phyloP scores from a whole-genome alignment of 1,140 invertebrate genomes.

The Eufriesea mexicana region DNA sequence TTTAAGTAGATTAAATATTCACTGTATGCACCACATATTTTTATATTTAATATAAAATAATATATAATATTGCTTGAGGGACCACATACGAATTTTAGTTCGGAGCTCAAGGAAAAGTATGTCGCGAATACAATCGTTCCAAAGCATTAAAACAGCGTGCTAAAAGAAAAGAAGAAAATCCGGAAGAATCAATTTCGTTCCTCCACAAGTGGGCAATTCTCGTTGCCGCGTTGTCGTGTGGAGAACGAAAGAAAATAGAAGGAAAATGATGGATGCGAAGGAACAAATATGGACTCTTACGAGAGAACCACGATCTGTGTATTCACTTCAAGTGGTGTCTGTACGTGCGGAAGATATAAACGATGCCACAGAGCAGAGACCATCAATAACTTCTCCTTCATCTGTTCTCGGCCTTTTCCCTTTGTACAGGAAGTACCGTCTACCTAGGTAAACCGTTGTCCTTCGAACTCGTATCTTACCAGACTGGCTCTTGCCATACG shows the following conservation, averaged over 20 bases:
- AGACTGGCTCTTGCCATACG: neutral
- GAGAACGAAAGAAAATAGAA: constrained; percentile 54
- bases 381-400: constrained; percentile 75
- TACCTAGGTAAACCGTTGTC: constrained; percentile 53
- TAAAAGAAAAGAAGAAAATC: neutral
- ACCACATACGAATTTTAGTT: no score
- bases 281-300: constrained; percentile 49
- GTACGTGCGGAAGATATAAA: constrained; percentile 76
- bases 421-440: constrained; percentile 46
- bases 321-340: constrained; percentile 68
- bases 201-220: constrained; percentile 38
- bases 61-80: no score
- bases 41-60: no score
- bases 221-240: constrained; percentile 34
- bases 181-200: constrained; percentile 36
- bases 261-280: constrained; percentile 45
- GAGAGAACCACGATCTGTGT: constrained; percentile 62
- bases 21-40: no score
- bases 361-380: constrained; percentile 67
- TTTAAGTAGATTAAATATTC: no score
- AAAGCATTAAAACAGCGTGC: neutral
- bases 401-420: constrained; percentile 46
- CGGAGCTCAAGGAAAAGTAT: neutral
- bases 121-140: neutral
- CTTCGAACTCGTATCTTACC: constrained; percentile 32